These are phyloP conservation scores for Saccostrea echinata DNA, from an alignment of 1,140 invertebrate genomes.

Conservation along the genomic window DNA sequence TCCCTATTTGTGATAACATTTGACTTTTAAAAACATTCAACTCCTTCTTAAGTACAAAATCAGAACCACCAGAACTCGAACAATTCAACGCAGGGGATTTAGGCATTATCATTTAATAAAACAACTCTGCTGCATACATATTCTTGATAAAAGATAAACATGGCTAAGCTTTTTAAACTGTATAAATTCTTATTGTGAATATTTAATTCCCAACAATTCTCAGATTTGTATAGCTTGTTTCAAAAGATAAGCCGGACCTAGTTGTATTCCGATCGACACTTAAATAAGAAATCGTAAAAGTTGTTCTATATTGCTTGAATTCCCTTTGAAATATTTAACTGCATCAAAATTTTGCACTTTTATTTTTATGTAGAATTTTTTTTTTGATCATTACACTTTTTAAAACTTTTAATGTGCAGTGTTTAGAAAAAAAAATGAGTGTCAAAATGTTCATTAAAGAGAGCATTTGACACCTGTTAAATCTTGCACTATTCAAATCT, in stretches of 20 bases:
- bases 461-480: too few species aligned
- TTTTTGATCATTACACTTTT: too few species aligned
- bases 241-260: not conserved
- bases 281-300: not conserved
- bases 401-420: too few species aligned
- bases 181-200: conserved; percentile 8
- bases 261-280: not conserved
- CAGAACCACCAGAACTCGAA: not conserved
- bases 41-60: not conserved
- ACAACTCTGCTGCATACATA: conserved; percentile 4
- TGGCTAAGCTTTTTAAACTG: conserved; percentile 19
- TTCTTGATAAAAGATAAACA: conserved; percentile 1
- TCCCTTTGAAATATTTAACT: too few species aligned
- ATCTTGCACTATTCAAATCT: too few species aligned
- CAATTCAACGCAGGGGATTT: not conserved
- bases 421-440: too few species aligned
- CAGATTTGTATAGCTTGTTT: not conserved
- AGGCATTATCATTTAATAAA: conserved; percentile 26
- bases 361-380: too few species aligned
- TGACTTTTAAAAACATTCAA: conserved; percentile 38
- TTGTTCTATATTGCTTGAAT: not conserved
- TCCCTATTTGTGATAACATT: conserved; percentile 28
- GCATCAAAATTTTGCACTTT: too few species aligned
- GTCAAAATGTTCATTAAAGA: too few species aligned
- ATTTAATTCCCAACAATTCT: not conserved